phyloP scores from a whole-genome alignment of 1,140 invertebrate genomes.

The Diabrotica undecimpunctata region DNA sequence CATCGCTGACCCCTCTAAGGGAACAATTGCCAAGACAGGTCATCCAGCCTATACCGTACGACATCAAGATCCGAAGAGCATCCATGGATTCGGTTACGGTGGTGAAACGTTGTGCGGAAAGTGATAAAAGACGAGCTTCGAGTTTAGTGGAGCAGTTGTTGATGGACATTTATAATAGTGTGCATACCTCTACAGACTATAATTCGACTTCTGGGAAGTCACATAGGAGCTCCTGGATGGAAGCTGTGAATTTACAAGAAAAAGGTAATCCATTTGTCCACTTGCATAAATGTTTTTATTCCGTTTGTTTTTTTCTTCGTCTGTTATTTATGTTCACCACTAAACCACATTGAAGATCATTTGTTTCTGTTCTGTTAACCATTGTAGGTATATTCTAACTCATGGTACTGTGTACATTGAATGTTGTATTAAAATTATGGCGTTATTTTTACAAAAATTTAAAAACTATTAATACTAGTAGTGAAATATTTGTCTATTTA shows the following conservation, averaged over 20 bases:
- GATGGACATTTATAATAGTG: conserved; percentile 39
- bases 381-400: too few relatives aligned
- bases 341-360: too few relatives aligned
- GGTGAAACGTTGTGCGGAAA: conserved; percentile 17
- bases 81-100: conserved; percentile 8
- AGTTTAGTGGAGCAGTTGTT: conserved; percentile 40
- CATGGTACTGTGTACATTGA: too few relatives aligned
- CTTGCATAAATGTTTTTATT: too few relatives aligned
- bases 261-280: too few relatives aligned
- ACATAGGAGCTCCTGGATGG: conserved; percentile 31
- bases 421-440: too few relatives aligned
- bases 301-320: too few relatives aligned
- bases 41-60: conserved; percentile 10
- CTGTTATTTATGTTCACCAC: too few relatives aligned
- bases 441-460: too few relatives aligned
- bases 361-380: too few relatives aligned
- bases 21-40: background rate
- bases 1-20: conserved; percentile 24
- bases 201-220: conserved; percentile 43
- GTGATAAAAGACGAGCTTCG: conserved; percentile 34
- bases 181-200: conserved; percentile 37
- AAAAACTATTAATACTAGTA: too few relatives aligned
- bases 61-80: conserved; percentile 16
- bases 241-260: conserved; percentile 29
- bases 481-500: too few relatives aligned